Base-by-base conservation (phyloP, 2,113 vertebrate genomes). In the Cichladusa arquata region DNA sequence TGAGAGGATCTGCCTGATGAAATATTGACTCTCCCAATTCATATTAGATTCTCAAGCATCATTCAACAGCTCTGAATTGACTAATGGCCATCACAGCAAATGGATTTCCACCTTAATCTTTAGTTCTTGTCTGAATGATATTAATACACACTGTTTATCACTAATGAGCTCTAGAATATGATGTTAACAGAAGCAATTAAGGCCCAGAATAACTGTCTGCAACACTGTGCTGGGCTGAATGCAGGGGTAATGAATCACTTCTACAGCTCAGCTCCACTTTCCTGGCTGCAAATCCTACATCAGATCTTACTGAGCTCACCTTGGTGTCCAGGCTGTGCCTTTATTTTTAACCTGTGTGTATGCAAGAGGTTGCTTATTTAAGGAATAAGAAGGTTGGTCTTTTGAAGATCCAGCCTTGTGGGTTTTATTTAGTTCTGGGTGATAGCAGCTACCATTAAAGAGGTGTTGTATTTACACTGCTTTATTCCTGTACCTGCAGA, bases 121-220 rank as follows among this genome's bases (percentile, higher is more conserved):
- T 85, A 93, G 82, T 76, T 96, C 90, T 91, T 91, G 45, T 89
- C 92, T 96, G 88, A 93, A 86, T 93, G n/a, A 93, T 95, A 95
- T 96, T 96, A 94, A 97, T 92, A 93, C 54, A 81, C 95, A 96
- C 92, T 97, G 95, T 96, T 97, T 95, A 80, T 96, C 90, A 81
- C 91, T 97, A 97, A 97, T 96, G 96, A 97, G 93, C 90, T 95
- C 86, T 82, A 94, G 93, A 94, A 94, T 92, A 81, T 93, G 81
- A 84, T 94, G 90, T 95, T 97, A 96, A 94, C 92, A 94, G 92
- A 94, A 76, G 93, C 93, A 94, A 96, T 97, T 96, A 96, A 97
- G 77, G 86, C 83, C 45, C 61, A 58, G 57, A 15, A 2, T 89
- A 94, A 93, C 86, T 91, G 51, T 81, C 93, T 95, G 88, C 60